Percentiles rank a stretch among this genome's conserved stretches.
Conservation (phyloP, 2,797 vertebrate genomes). For the Eptatretus atami region DNA sequence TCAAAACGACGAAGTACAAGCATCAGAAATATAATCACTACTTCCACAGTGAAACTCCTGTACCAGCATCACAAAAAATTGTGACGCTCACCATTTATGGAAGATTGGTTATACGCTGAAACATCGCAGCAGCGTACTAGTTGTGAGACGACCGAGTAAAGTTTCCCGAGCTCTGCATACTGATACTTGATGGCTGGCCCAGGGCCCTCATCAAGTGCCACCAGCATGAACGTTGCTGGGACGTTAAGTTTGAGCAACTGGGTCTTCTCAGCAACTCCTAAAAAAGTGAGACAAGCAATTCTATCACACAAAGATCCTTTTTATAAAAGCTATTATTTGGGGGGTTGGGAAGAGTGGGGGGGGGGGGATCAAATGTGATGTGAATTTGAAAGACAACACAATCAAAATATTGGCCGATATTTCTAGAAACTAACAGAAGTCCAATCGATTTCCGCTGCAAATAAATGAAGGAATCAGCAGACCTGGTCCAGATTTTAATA, state of each 20-base stretch:
- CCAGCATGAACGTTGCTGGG: constrained; percentile 93
- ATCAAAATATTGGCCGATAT: too few species aligned
- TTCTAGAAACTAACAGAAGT: too few species aligned
- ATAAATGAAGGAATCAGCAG: too few species aligned
- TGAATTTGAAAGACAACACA: too few species aligned
- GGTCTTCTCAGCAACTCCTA: constrained; percentile 87
- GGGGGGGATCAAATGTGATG: background rate
- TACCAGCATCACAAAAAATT: background rate
- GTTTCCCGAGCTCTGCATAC: constrained; percentile 85
- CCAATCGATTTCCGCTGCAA: too few species aligned
- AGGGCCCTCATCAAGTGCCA: constrained; percentile 82
- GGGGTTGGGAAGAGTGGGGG: constrained; percentile 6
- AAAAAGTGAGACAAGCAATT: background rate
- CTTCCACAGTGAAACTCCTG: background rate
- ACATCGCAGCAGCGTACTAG: constrained; percentile 90
- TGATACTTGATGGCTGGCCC: constrained; percentile 97
- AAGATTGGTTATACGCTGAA: constrained; percentile 83
- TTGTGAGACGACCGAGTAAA: constrained; percentile 90
- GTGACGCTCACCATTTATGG: constrained; percentile 47
- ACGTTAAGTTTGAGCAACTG: constrained; percentile 79
- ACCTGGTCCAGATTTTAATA: too few species aligned
- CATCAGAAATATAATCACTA: background rate
- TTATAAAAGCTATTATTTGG: too few species aligned
- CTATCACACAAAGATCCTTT: too few species aligned
- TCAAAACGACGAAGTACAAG: too few species aligned